phyloP scores from a whole-genome alignment of 1,140 invertebrate species.

The Meloidogyne hapla region DNA sequence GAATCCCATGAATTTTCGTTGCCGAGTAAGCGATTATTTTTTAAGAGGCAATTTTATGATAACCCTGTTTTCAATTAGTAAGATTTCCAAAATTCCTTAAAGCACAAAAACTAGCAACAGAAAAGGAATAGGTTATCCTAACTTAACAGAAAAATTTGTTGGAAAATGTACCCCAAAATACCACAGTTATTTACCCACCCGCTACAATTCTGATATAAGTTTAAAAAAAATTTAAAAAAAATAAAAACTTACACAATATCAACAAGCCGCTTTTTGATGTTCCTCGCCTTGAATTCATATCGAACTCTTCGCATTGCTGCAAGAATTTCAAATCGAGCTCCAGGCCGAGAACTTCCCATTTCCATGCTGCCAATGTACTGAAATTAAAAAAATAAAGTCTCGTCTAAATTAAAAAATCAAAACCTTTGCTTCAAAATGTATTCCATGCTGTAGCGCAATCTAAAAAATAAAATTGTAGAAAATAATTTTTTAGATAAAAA shows the following conservation, averaged over 20 bases:
- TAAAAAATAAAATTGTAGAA: conserved; percentile 66
- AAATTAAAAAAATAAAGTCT: conserved; percentile 23
- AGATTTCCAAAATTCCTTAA: too few species aligned
- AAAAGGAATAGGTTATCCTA: too few species aligned
- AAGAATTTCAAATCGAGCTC: conserved; percentile 92
- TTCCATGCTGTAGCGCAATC: conserved; percentile 92
- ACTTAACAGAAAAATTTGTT: too few species aligned
- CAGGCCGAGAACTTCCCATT: conserved; percentile 78
- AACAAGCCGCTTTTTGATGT: conserved; percentile 95
- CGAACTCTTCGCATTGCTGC: conserved; percentile 94
- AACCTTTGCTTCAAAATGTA: conserved; percentile 95
- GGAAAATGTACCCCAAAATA: too few species aligned
- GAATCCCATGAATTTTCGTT: too few species aligned
- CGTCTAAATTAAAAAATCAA: too few species aligned
- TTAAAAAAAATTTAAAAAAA: neutral
- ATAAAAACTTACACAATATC: conserved; percentile 69
- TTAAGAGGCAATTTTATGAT: too few species aligned
- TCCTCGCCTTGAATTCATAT: conserved; percentile 95
- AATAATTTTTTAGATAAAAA: neutral
- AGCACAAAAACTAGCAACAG: too few species aligned
- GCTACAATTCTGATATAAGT: neutral
- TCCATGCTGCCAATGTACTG: conserved; percentile 97
- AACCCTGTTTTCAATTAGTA: too few species aligned
- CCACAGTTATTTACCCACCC: neutral
- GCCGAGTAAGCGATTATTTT: too few species aligned